These are phyloP conservation scores for Lepidostoma basale DNA, from an alignment of 1,140 invertebrate genomes.

Conservation along the genomic window DNA sequence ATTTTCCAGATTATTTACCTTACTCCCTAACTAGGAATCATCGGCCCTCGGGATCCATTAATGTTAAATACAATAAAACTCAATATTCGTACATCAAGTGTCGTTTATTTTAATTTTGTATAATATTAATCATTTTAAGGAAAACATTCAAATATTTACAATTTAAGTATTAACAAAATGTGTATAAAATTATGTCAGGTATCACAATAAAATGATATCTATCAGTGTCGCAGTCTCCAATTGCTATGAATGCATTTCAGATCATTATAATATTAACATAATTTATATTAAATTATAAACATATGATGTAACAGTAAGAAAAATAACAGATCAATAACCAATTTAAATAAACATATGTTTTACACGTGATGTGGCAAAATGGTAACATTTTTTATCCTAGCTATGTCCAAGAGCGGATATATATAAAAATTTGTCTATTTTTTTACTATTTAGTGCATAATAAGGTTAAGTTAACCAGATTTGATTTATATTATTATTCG, in stretches of 20 bases:
- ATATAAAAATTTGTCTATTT: slow-evolving; percentile 7
- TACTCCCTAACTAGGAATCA: background rate
- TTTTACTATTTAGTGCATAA: background rate
- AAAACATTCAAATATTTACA: slow-evolving; percentile 46
- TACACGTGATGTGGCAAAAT: background rate
- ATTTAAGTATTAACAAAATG: slow-evolving; percentile 38
- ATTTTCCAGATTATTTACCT: background rate
- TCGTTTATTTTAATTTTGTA: slow-evolving; percentile 43
- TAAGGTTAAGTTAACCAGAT: background rate
- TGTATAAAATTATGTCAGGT: slow-evolving; percentile 34
- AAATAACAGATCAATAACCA: background rate
- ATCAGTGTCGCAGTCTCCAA: background rate
- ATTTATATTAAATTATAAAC: background rate
- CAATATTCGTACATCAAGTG: slow-evolving; percentile 39
- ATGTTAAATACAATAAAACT: background rate
- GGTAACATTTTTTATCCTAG: slow-evolving; percentile 18
- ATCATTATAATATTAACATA: background rate
- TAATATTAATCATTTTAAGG: slow-evolving; percentile 41
- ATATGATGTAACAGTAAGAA: slow-evolving; percentile 2
- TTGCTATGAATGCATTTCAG: background rate
- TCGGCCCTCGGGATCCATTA: no score
- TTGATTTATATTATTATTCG: slow-evolving; percentile 28
- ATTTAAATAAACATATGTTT: background rate
- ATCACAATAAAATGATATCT: slow-evolving; percentile 38
- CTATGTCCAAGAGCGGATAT: slow-evolving; percentile 1